Evolutionary conservation across 2,888 invertebrate species (phyloP).

Genomic region (Aleiodes leptofemur): DNA sequence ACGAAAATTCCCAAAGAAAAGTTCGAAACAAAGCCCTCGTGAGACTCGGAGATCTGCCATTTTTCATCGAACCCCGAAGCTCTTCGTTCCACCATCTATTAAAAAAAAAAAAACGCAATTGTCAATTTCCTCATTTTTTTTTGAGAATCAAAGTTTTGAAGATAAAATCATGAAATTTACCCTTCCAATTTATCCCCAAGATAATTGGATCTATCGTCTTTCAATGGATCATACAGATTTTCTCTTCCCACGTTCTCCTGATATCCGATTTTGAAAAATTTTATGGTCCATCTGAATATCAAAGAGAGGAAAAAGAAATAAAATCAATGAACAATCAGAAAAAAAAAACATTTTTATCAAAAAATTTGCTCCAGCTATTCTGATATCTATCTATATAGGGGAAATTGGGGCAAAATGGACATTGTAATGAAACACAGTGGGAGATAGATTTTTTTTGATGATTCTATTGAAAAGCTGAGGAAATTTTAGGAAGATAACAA

Average conservation of each 20-base stretch:
- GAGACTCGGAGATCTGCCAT: constrained; percentile 73
- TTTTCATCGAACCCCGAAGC: constrained; percentile 67
- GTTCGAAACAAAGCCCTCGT: constrained; percentile 74
- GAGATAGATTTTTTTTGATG: too few species aligned
- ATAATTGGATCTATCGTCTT: constrained; percentile 81
- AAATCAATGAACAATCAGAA: too few species aligned
- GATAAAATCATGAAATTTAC: constrained; percentile 72
- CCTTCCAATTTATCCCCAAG: constrained; percentile 83
- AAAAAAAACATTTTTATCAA: too few species aligned
- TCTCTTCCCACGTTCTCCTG: constrained; percentile 83
- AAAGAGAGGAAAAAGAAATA: too few species aligned
- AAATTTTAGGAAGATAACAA: too few species aligned
- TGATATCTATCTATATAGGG: too few species aligned
- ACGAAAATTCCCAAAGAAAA: constrained; percentile 74
- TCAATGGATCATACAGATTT: constrained; percentile 85
- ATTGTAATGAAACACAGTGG: too few species aligned
- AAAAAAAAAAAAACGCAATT: neutral
- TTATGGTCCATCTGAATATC: constrained; percentile 83
- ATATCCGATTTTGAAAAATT: constrained; percentile 85
- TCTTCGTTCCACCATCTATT: constrained; percentile 76
- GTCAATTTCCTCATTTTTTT: neutral
- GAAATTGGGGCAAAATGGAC: too few species aligned
- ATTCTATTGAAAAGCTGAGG: too few species aligned
- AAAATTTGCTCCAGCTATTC: too few species aligned
- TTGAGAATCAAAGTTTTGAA: neutral